Base-by-base conservation (phyloP, 1,140 invertebrate genomes). In the Hypothenemus hampei region DNA sequence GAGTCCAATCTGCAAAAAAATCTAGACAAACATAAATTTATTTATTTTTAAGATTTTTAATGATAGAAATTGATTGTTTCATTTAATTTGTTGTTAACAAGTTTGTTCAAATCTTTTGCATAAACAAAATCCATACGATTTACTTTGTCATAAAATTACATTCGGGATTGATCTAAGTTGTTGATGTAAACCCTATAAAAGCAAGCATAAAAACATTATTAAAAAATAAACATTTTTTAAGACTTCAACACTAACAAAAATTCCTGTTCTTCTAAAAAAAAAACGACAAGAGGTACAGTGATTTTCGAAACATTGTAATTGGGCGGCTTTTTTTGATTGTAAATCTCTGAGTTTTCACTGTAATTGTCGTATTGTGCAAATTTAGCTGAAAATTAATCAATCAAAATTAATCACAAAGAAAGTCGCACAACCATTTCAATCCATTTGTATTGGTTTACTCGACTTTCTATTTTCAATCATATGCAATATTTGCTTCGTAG, bases 401-500 rank as follows among this genome's bases (percentile, higher is more conserved):
- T 19, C 3, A 33, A 22, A 19, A 2, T 19, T 18, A 15, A 47
- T 31, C 33, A 1, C 7, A 47, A 21, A 11, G 24, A 33, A 11
- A 29, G 8, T 47, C 15, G 29, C 10, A 39, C 10, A 6, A 50
- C n/a, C 5, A 8, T 44, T 7, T 23, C n/a, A 13, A 11, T 31
- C 23, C 24, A 36, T n/a, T 31, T 47, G 8, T 47, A 1, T 47
- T 13, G 10, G 11, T 1, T 26, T 56, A 74, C 72, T 72, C 36
- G 75, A 78, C 21, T 72, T 73, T 37, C 85, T 78, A 3, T 81
- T 74, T 73, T 91, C 87, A 1, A 76, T 81, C 60, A 83, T 90
- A 65, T 92, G 88, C 5, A 86, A 73, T 5, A 93, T 33, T 58
- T 69, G 90, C 64, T 82, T 81, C 0, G 82, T 79, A 0, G 91